A percentile compares a stretch with the other conserved stretches of the same genome.
These are phyloP conservation scores for Aramus guarauna DNA, from an alignment of 2,113 vertebrate genomes.

Conservation along the genomic window DNA sequence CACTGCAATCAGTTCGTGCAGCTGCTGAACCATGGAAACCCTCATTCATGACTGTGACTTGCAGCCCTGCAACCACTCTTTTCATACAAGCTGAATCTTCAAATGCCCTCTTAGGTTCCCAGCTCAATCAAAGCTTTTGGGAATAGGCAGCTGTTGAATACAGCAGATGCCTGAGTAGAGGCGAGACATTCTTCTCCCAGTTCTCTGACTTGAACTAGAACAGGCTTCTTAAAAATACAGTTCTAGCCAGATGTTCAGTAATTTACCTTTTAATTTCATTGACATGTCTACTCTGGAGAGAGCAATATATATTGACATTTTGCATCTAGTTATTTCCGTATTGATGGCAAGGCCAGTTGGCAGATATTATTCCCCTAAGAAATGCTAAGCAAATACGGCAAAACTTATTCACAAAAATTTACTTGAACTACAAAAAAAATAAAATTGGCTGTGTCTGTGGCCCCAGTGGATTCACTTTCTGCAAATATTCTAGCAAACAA, in stretches of 20 bases:
- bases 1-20: neutral
- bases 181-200: neutral
- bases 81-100: neutral
- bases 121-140: neutral
- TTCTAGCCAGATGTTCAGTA: slow-evolving; percentile 1
- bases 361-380: slow-evolving; percentile 14
- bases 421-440: neutral
- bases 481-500: slow-evolving; percentile 38
- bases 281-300: neutral
- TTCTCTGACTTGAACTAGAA: neutral
- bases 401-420: neutral
- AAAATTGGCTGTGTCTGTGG: neutral
- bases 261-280: slow-evolving; percentile 37
- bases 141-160: neutral
- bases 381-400: neutral
- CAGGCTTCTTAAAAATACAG: neutral
- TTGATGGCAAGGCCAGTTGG: neutral
- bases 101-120: neutral
- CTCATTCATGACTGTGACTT: neutral
- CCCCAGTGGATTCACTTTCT: neutral
- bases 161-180: neutral
- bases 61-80: neutral
- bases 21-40: neutral
- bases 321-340: slow-evolving; percentile 7
- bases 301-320: slow-evolving; percentile 12